These are phyloP conservation scores for Aramus guarauna DNA, from an alignment of 2,113 vertebrate species.

Conservation along the genomic window DNA sequence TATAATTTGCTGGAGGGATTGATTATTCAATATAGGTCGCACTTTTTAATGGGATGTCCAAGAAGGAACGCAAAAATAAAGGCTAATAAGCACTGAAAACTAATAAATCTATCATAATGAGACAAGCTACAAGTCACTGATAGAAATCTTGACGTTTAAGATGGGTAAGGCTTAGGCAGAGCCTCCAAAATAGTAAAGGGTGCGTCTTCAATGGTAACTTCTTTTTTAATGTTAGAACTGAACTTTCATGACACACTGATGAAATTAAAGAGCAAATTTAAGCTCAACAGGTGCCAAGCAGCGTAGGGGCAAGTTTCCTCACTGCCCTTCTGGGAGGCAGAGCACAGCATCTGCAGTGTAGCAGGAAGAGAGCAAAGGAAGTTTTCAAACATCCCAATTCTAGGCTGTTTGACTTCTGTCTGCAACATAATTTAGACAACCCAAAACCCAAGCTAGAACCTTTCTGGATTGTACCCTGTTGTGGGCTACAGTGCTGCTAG, in stretches of 20 bases:
- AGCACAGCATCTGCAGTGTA: not conserved
- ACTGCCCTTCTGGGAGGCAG: not conserved
- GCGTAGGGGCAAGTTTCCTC: accelerated
- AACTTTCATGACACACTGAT: not conserved
- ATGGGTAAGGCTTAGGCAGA: not conserved
- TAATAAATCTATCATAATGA: not conserved
- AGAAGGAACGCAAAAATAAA: not conserved
- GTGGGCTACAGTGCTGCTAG: not conserved
- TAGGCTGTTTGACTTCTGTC: accelerated
- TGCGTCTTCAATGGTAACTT: not conserved
- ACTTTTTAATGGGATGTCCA: not conserved
- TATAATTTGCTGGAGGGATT: not conserved
- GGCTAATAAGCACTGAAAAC: not conserved
- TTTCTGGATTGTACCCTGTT: not conserved
- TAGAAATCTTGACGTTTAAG: not conserved
- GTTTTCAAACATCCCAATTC: not conserved
- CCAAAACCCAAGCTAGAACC: not conserved
- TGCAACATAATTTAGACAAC: not conserved
- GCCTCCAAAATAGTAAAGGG: not conserved
- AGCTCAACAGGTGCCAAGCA: not conserved
- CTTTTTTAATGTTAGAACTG: not conserved
- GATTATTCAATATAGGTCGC: not conserved
- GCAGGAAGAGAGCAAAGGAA: not conserved
- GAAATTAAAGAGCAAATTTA: not conserved
- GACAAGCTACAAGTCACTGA: not conserved